These are phyloP conservation scores for Spilarctia lutea DNA, from an alignment of 2,888 invertebrate genomes.

Conservation along the genomic window DNA sequence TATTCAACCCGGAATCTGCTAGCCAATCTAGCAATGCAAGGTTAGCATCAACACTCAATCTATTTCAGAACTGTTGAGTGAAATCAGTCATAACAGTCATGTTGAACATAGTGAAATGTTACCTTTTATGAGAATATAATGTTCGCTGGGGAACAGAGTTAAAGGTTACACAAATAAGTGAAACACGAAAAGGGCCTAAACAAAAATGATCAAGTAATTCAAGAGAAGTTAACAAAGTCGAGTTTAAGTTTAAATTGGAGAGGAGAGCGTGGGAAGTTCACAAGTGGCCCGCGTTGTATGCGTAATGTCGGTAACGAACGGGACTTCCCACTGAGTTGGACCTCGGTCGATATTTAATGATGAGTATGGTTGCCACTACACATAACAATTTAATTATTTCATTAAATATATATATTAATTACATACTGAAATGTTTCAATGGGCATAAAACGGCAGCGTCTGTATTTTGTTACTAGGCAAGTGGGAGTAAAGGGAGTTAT, in stretches of 20 bases:
- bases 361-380: neutral
- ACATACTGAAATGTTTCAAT: too few relatives aligned
- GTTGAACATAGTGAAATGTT: neutral
- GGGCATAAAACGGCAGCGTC: too few relatives aligned
- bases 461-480: too few relatives aligned
- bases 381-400: too few relatives aligned
- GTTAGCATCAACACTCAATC: neutral
- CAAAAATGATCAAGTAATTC: slow-evolving; percentile 36
- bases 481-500: too few relatives aligned
- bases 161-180: neutral
- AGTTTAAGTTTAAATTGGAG: slow-evolving; percentile 23
- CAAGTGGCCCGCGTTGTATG: slow-evolving; percentile 14
- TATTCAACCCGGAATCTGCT: neutral
- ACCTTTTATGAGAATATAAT: neutral
- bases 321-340: neutral
- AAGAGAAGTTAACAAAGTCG: slow-evolving; percentile 28
- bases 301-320: slow-evolving; percentile 13
- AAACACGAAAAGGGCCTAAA: slow-evolving; percentile 14
- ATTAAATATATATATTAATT: too few relatives aligned
- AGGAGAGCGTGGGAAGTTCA: neutral
- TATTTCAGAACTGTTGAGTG: neutral
- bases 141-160: neutral
- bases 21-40: neutral
- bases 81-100: neutral
- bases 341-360: slow-evolving; percentile 1